These are phyloP conservation scores for Acrobasis suavella DNA, from an alignment of 2,888 invertebrate species.

Conservation along the genomic window DNA sequence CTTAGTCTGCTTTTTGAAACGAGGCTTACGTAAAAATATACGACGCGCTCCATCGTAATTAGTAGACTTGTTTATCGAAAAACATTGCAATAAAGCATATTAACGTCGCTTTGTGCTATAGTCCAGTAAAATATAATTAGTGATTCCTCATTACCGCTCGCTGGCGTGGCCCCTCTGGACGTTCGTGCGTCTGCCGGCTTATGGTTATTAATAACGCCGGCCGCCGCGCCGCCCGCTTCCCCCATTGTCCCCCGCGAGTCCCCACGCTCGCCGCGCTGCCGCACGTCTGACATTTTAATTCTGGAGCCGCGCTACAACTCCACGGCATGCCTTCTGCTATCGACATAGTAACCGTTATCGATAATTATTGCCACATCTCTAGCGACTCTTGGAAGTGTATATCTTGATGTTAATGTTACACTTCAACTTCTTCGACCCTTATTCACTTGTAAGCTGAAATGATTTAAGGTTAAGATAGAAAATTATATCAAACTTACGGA, in stretches of 20 bases:
- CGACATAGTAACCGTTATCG: slow-evolving; percentile 66
- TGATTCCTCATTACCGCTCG: slow-evolving; percentile 81
- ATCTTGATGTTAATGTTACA: not conserved
- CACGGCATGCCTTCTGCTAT: slow-evolving; percentile 61
- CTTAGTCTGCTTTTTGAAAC: not conserved
- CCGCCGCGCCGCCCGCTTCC: slow-evolving; percentile 49
- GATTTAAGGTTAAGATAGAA: too few species aligned
- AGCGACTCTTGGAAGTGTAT: slow-evolving; percentile 29
- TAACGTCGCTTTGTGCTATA: slow-evolving; percentile 67
- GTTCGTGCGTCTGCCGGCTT: slow-evolving; percentile 82
- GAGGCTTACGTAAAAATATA: slow-evolving; percentile 13
- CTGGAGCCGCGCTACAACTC: slow-evolving; percentile 68
- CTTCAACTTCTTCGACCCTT: not conserved
- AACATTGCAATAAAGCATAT: slow-evolving; percentile 42
- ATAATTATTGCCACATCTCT: slow-evolving; percentile 58
- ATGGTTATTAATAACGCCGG: slow-evolving; percentile 82
- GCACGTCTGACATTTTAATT: slow-evolving; percentile 83
- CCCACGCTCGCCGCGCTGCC: slow-evolving; percentile 68
- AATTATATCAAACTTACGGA: too few species aligned
- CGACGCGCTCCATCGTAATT: slow-evolving; percentile 14
- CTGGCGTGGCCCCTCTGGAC: slow-evolving; percentile 79
- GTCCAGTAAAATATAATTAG: slow-evolving; percentile 83
- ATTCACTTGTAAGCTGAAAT: too few species aligned
- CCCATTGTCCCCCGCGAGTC: slow-evolving; percentile 56
- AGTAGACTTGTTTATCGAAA: slow-evolving; percentile 27